Percentiles rank a stretch among this genome's conserved stretches.
These are phyloP conservation scores for Serripes groenlandicus DNA, from an alignment of 2,888 invertebrate species.

Conservation along the genomic window DNA sequence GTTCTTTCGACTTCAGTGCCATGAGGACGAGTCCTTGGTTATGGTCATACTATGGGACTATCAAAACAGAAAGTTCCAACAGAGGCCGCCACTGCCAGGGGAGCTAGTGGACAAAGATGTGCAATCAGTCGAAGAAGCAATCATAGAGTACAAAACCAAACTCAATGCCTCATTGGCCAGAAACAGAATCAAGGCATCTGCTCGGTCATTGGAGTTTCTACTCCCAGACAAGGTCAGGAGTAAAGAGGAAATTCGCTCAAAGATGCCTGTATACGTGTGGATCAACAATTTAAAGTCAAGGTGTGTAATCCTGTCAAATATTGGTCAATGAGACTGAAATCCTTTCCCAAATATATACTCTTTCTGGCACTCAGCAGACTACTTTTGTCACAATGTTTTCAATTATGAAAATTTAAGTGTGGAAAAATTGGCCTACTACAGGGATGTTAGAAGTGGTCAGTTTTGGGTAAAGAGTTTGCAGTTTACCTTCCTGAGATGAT, in stretches of 20 bases:
- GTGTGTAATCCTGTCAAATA: no score
- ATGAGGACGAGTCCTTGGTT: constrained; percentile 76
- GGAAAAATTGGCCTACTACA: no score
- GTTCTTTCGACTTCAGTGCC: constrained; percentile 70
- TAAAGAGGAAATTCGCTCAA: constrained; percentile 77
- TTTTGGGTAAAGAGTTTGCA: no score
- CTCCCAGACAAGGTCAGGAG: constrained; percentile 82
- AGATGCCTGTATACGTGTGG: constrained; percentile 83
- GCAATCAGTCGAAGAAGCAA: constrained; percentile 80
- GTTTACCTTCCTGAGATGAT: no score
- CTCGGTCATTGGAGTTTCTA: constrained; percentile 81
- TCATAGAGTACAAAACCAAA: constrained; percentile 80
- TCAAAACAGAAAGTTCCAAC: constrained; percentile 84
- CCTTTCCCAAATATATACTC: no score
- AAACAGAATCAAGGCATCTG: constrained; percentile 81
- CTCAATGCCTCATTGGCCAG: constrained; percentile 84
- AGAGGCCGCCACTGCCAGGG: constrained; percentile 69
- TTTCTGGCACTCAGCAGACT: no score
- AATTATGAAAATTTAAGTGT: no score
- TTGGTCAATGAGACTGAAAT: no score
- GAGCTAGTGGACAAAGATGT: constrained; percentile 73
- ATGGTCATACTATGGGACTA: constrained; percentile 84
- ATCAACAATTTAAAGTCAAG: constrained; percentile 82
- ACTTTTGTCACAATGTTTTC: no score
- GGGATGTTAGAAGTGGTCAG: no score